Base-by-base conservation (phyloP, 1,140 invertebrate genomes). In the Cyclargus thomasi region DNA sequence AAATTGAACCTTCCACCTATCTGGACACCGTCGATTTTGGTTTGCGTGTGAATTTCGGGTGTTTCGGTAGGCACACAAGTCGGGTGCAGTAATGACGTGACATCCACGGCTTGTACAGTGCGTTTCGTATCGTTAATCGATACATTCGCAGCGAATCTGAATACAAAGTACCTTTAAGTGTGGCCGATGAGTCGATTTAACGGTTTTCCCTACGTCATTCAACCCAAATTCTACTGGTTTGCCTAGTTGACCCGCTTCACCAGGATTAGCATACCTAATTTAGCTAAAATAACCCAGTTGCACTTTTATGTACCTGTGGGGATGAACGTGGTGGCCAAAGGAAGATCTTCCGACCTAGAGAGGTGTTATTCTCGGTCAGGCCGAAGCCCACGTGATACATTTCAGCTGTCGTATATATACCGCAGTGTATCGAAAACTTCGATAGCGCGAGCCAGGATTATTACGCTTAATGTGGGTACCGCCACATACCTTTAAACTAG, bases 1-100 rank as follows among this genome's bases (percentile, higher is more conserved):
- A 47, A 67, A 17, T 36, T 70, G 72, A 57, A 68, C 71, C 78
- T 74, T 64, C 76, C 69, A 63, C 7, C 4, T 3, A 0, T 7
- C 5, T 1, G 2, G 14, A 47, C 72, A 78, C 53, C 63, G 76
- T 69, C 66, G 23, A 62, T 1, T 68, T 73, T 81, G 20, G 63
- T 6, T n/a, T 68, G 39, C n/a, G 1, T 20, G 39, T 23, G 21
- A 47, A 53, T 20, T 53, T 71, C 70, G 65, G 62, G 70, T 76
- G 74, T 80, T 79, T 73, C 73, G 76, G 69, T 70, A 77, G 73
- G 71, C 72, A 64, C 67, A 74, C 74, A 72, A 78, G 74, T 78
- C 70, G 75, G 79, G 81, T 82, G 84, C 81, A 83, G 81, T 86
- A 85, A 85, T 84, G 81, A 83, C 78, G 73, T 85, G 82, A 86